Percentiles rank a stretch among this genome's conserved stretches.
Evolutionary conservation across 2,888 invertebrate species (phyloP).

Genomic region (Diplolepis rosae): DNA sequence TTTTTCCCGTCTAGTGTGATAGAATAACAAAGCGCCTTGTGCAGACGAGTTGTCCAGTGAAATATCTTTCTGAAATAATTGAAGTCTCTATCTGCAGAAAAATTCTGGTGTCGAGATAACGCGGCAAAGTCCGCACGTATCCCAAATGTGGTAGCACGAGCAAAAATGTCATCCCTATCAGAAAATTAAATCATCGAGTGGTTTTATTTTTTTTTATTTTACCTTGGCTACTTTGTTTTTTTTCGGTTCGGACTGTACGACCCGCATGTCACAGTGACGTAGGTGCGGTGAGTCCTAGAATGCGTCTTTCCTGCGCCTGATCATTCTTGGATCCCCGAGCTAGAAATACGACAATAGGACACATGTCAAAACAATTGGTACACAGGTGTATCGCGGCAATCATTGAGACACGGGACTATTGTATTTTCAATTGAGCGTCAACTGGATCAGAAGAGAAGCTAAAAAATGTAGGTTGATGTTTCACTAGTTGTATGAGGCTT

Average conservation of each 20-base stretch:
- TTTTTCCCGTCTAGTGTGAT: background rate
- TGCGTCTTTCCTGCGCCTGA: conserved; percentile 41
- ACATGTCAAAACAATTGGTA: conserved; percentile 72
- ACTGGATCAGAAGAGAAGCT: conserved; percentile 40
- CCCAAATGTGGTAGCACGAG: conserved; percentile 31
- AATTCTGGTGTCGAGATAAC: conserved; percentile 15
- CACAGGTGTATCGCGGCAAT: conserved; percentile 62
- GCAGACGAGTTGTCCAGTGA: conserved; percentile 35
- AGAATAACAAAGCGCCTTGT: conserved; percentile 21
- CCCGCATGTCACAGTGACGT: conserved; percentile 58
- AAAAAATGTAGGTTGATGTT: conserved; percentile 42
- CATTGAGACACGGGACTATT: conserved; percentile 52
- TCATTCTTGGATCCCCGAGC: conserved; percentile 43
- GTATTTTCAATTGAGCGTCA: conserved; percentile 44
- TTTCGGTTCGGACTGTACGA: conserved; percentile 61
- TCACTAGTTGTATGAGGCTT: conserved; percentile 28
- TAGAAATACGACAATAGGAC: conserved; percentile 62
- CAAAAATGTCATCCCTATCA: conserved; percentile 52
- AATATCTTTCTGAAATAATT: conserved; percentile 30
- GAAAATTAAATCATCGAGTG: conserved; percentile 63
- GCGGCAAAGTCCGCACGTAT: conserved; percentile 9
- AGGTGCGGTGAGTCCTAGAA: conserved; percentile 41
- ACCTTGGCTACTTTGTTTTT: background rate
- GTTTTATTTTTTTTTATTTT: background rate
- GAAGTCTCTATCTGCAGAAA: background rate